Percentiles rank a stretch among this genome's conserved stretches.
Conservation (phyloP, 2,113 vertebrate species). For the Antechinus flavipes region DNA sequence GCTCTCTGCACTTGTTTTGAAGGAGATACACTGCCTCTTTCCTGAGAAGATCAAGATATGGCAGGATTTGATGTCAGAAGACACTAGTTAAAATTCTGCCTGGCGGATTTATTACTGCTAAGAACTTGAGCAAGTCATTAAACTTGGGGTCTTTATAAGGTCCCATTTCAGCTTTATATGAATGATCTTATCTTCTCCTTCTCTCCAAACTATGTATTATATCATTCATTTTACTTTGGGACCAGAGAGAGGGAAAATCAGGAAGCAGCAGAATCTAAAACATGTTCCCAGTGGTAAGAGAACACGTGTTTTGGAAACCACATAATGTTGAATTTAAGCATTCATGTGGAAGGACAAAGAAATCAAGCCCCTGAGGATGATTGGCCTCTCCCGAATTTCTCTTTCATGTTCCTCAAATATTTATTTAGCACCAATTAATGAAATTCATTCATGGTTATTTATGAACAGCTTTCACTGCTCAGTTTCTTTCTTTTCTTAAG, state of each 20-base stretch:
- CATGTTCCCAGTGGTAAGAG: neutral
- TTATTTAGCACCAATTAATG: neutral
- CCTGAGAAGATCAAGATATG: neutral
- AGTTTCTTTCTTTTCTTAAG: neutral
- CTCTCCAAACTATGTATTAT: neutral
- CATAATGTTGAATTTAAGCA: neutral
- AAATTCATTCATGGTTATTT: neutral
- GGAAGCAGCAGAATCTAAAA: neutral
- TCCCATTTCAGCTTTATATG: neutral
- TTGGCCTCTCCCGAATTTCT: neutral
- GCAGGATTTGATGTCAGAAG: neutral
- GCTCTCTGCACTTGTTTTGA: neutral
- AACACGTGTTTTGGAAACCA: neutral
- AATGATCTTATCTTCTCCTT: neutral
- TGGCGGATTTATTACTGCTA: too few species aligned
- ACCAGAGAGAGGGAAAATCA: neutral
- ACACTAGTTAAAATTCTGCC: neutral
- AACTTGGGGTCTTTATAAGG: neutral
- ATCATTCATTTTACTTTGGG: neutral
- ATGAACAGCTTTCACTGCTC: too few species aligned
- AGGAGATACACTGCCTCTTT: neutral
- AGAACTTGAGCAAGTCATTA: neutral
- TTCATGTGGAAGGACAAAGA: neutral
- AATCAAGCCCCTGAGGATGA: neutral
- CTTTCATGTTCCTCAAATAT: neutral